Evolutionary conservation across 2,888 invertebrate genomes (phyloP).

Genomic region (Didymodactylos carnosus): DNA sequence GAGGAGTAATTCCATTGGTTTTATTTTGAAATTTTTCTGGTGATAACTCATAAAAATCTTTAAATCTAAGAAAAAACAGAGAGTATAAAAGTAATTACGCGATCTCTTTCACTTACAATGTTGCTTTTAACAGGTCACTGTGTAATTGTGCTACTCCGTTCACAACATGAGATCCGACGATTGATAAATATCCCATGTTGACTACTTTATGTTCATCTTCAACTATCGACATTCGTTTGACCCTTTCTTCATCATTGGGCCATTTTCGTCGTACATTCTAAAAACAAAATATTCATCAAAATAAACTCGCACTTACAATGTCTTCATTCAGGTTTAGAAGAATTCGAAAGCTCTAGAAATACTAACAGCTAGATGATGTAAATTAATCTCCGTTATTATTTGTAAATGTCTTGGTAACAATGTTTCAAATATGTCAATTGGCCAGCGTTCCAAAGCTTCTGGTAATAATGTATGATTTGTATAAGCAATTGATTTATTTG

Average conservation of each 20-base stretch:
- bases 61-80: slow-evolving; percentile 39
- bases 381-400: slow-evolving; percentile 89
- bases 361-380: slow-evolving; percentile 30
- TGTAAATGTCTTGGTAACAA: slow-evolving; percentile 83
- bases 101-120: slow-evolving; percentile 42
- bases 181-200: slow-evolving; percentile 90
- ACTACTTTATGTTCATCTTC: slow-evolving; percentile 87
- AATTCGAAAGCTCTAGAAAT: too few relatives aligned
- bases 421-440: slow-evolving; percentile 59
- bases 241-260: slow-evolving; percentile 51
- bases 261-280: slow-evolving; percentile 37
- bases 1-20: slow-evolving; percentile 95
- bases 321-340: too few relatives aligned
- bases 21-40: slow-evolving; percentile 97
- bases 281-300: neutral
- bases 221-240: slow-evolving; percentile 61
- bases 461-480: slow-evolving; percentile 98
- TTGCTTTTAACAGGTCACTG: slow-evolving; percentile 76
- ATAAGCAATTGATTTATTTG: slow-evolving; percentile 71
- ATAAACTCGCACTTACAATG: too few relatives aligned
- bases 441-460: slow-evolving; percentile 87
- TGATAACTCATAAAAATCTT: slow-evolving; percentile 76
- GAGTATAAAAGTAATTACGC: neutral
- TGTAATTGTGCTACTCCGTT: slow-evolving; percentile 95
- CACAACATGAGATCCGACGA: slow-evolving; percentile 83